These are phyloP conservation scores for Melanotaenia pygmaea DNA, from an alignment of 2,797 vertebrate genomes.

Conservation along the genomic window DNA sequence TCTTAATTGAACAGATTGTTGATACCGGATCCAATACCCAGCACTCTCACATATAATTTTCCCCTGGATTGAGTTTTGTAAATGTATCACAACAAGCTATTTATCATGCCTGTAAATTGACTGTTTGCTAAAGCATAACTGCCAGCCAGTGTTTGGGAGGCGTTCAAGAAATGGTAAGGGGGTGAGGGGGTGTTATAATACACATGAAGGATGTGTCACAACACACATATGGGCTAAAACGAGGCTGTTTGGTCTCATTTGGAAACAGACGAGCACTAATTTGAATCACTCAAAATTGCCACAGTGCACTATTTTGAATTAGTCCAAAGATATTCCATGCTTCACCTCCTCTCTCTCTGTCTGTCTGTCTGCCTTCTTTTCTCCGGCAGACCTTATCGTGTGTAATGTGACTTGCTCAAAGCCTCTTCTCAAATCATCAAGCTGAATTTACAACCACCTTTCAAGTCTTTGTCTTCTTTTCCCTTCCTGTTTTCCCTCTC, in stretches of 20 bases:
- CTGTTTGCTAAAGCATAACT: slow-evolving; percentile 97
- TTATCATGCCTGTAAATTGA: slow-evolving; percentile 94
- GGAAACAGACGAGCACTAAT: slow-evolving; percentile 77
- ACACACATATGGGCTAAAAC: slow-evolving; percentile 77
- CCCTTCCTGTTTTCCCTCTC: slow-evolving; percentile 80
- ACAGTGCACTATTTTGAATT: slow-evolving; percentile 70
- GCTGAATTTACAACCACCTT: slow-evolving; percentile 75
- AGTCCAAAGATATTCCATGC: slow-evolving; percentile 57
- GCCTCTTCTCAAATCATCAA: slow-evolving; percentile 73
- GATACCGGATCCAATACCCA: slow-evolving; percentile 92
- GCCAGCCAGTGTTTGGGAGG: slow-evolving; percentile 88
- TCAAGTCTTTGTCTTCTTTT: slow-evolving; percentile 75
- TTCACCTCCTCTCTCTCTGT: slow-evolving; percentile 32
- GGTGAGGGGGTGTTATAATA: slow-evolving; percentile 58
- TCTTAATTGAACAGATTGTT: slow-evolving; percentile 95
- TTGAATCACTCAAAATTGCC: slow-evolving; percentile 76
- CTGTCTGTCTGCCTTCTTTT: slow-evolving; percentile 28
- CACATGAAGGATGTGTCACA: slow-evolving; percentile 82
- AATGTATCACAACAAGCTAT: slow-evolving; percentile 93
- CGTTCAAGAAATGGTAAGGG: slow-evolving; percentile 84
- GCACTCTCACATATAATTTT: slow-evolving; percentile 92
- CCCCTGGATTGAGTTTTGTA: slow-evolving; percentile 92
- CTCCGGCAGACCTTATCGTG: slow-evolving; percentile 53
- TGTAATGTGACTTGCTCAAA: slow-evolving; percentile 63
- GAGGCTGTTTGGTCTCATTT: slow-evolving; percentile 78